These are phyloP conservation scores for Electrophaes corylata DNA, from an alignment of 2,888 invertebrate species.

Conservation along the genomic window DNA sequence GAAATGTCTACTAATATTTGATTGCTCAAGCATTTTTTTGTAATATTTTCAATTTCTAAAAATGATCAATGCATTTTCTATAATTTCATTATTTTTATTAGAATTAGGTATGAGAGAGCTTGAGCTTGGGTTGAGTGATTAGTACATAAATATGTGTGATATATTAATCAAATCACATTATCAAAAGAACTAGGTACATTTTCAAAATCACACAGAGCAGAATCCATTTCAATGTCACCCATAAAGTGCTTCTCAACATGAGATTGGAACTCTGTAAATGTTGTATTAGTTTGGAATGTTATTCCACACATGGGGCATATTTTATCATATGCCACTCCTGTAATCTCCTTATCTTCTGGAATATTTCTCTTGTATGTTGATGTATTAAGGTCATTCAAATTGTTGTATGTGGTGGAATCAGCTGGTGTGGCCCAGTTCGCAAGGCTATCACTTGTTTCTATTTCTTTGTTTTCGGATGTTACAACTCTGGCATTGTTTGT, in stretches of 20 bases:
- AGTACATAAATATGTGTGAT: not conserved
- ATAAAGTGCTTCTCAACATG: constrained; percentile 92
- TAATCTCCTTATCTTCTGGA: constrained; percentile 49
- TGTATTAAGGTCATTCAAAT: constrained; percentile 64
- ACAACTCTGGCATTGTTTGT: constrained; percentile 60
- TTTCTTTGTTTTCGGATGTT: constrained; percentile 74
- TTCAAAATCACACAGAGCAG: constrained; percentile 81
- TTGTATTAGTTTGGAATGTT: constrained; percentile 82
- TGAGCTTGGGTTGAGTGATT: not conserved
- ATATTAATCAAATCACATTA: constrained; percentile 53
- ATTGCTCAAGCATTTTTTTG: too few relatives aligned
- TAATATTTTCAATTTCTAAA: too few relatives aligned
- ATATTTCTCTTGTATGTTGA: constrained; percentile 59
- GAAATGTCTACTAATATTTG: too few relatives aligned
- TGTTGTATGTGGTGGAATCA: constrained; percentile 70
- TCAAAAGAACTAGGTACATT: constrained; percentile 73
- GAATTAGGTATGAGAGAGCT: not conserved
- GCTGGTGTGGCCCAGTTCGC: constrained; percentile 77
- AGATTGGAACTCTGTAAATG: constrained; percentile 87
- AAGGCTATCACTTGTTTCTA: constrained; percentile 77
- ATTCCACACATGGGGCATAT: constrained; percentile 91
- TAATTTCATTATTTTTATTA: not conserved
- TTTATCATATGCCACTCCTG: constrained; percentile 70
- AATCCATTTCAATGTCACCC: constrained; percentile 82
- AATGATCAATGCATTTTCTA: too few relatives aligned